phyloP scores from a whole-genome alignment of 2,888 invertebrate species.

The Brachyptera putata region DNA sequence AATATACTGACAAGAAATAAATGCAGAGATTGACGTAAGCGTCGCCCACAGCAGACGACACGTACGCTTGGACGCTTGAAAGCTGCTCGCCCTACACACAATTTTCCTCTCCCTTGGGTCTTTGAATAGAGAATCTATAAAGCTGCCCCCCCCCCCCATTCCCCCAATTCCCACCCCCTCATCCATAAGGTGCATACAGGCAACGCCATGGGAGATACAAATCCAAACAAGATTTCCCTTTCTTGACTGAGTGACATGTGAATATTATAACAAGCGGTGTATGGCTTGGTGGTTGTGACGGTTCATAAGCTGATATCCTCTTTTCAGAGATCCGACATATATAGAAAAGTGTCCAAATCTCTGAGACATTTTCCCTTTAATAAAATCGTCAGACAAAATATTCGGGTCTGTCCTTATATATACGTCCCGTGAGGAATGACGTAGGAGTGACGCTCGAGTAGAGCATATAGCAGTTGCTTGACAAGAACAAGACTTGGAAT shows the following conservation, averaged over 20 bases:
- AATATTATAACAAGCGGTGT: conserved; percentile 29
- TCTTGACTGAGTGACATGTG: conserved; percentile 32
- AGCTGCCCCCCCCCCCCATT: neutral
- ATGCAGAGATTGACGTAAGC: too few relatives aligned
- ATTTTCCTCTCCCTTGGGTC: neutral
- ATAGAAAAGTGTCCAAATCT: conserved; percentile 24
- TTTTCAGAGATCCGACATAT: neutral
- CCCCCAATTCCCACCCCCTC: neutral
- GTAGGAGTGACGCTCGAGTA: conserved; percentile 2
- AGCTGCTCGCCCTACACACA: neutral
- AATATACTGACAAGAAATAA: too few relatives aligned
- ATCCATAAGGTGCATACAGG: conserved; percentile 5
- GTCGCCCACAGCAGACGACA: too few relatives aligned
- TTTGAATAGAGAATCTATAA: conserved; percentile 5
- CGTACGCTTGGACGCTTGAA: neutral
- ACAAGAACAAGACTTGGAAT: conserved; percentile 23
- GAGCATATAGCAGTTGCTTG: conserved; percentile 19
- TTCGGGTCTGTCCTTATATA: conserved; percentile 23
- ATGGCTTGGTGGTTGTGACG: too few relatives aligned
- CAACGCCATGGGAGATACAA: conserved; percentile 19
- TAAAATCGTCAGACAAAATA: conserved; percentile 27
- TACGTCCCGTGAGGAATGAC: conserved; percentile 21
- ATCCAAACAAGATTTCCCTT: conserved; percentile 30
- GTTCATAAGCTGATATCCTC: conserved; percentile 28
- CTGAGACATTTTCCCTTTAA: conserved; percentile 25